Conservation (phyloP, 2,888 invertebrate species). For the Eilema depressum region DNA sequence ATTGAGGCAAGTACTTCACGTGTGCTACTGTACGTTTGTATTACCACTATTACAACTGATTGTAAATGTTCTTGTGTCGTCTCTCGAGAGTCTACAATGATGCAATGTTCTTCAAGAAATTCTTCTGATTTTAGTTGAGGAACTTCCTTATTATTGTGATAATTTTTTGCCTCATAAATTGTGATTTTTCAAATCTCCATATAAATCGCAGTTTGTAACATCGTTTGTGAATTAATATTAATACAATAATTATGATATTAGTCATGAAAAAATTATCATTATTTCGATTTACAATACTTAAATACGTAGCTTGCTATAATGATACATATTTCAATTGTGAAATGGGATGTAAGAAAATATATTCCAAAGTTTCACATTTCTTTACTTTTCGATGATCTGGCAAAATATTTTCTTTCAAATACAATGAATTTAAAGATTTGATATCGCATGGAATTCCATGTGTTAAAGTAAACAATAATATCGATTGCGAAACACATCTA, state of each 20-base stretch:
- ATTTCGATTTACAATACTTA: not conserved
- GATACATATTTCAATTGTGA: not conserved
- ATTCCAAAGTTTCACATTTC: not conserved
- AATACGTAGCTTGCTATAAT: not conserved
- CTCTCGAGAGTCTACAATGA: not conserved
- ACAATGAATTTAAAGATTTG: not conserved
- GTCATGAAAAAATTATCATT: not conserved
- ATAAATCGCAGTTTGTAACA: not conserved
- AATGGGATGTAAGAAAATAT: not conserved
- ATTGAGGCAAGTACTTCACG: slow-evolving; percentile 36
- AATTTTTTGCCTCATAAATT: not conserved
- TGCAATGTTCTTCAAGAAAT: not conserved
- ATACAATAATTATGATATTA: not conserved
- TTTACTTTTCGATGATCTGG: not conserved
- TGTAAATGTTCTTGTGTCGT: not conserved
- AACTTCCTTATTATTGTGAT: not conserved
- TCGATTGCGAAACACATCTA: slow-evolving; percentile 5
- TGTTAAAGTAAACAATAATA: slow-evolving; percentile 16
- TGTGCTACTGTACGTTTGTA: not conserved
- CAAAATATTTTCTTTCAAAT: not conserved
- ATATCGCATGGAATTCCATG: slow-evolving; percentile 1
- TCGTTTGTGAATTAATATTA: not conserved
- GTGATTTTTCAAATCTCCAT: not conserved
- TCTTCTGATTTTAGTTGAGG: not conserved
- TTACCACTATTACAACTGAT: slow-evolving; percentile 1